Conservation (phyloP, 2,113 vertebrate species). For the Lophotis ruficrista region DNA sequence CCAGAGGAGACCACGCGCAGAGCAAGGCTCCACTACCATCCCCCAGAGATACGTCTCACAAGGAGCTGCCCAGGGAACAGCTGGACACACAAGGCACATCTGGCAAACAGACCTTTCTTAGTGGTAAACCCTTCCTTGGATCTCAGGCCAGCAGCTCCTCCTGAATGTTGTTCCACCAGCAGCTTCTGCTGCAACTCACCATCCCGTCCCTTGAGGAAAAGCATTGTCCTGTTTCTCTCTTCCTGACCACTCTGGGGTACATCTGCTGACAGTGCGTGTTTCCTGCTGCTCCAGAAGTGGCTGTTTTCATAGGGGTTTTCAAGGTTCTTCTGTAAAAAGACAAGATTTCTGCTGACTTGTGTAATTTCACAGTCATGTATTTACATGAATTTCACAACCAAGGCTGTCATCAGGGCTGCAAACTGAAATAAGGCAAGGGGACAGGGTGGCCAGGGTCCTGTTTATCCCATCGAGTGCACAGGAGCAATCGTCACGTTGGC, state of each 20-base stretch:
- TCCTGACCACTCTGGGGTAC: accelerated
- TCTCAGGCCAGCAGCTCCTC: neutral
- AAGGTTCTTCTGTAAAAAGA: neutral
- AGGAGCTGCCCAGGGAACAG: neutral
- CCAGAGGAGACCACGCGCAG: too few relatives aligned
- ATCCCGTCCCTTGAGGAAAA: neutral
- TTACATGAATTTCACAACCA: neutral
- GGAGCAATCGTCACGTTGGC: neutral
- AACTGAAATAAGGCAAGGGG: neutral
- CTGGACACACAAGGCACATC: accelerated
- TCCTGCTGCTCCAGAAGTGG: neutral
- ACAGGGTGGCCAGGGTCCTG: neutral
- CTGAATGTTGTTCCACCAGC: neutral
- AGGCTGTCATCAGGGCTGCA: neutral
- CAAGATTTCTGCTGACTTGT: neutral
- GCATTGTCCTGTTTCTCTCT: neutral
- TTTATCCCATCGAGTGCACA: neutral
- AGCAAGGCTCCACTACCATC: neutral
- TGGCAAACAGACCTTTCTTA: neutral
- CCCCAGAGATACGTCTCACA: accelerated
- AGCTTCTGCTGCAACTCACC: neutral
- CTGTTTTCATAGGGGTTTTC: accelerated
- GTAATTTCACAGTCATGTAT: neutral
- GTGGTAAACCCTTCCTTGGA: neutral
- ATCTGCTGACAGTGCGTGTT: accelerated